phyloP scores from a whole-genome alignment of 2,797 vertebrate genomes.

The Silurus aristotelis region DNA sequence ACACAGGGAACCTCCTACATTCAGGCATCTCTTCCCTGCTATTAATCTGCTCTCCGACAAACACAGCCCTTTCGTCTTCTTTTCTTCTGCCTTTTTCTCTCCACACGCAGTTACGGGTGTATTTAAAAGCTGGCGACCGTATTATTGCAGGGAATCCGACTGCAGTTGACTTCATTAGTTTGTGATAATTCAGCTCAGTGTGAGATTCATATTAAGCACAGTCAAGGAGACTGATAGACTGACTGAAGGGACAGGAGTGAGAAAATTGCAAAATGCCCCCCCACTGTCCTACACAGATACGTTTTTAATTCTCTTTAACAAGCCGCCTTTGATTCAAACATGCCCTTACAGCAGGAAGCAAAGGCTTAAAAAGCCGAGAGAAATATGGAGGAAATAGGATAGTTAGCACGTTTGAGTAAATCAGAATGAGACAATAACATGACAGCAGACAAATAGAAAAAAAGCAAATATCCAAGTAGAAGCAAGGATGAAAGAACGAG shows the following conservation, averaged over 20 bases:
- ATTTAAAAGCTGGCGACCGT: constrained; percentile 7
- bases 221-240: constrained; percentile 48
- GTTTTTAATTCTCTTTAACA: constrained; percentile 46
- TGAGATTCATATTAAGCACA: constrained; percentile 56
- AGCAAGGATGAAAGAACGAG: not conserved
- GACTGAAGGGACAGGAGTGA: constrained; percentile 51
- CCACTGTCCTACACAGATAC: constrained; percentile 38
- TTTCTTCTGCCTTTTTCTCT: constrained; percentile 10
- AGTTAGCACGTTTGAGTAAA: constrained; percentile 21
- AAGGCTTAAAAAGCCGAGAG: not conserved
- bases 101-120: constrained; percentile 52
- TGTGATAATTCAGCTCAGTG: constrained; percentile 56
- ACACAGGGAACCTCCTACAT: constrained; percentile 43
- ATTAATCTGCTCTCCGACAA: not conserved
- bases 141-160: constrained; percentile 34
- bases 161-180: constrained; percentile 58
- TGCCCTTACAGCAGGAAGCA: constrained; percentile 12
- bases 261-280: constrained; percentile 50
- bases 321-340: constrained; percentile 17
- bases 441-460: not conserved
- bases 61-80: not conserved
- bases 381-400: not conserved
- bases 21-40: not conserved
- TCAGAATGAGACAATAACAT: constrained; percentile 13
- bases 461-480: not conserved